Evolutionary conservation across 1,140 invertebrate species (phyloP), one percentile per base, ranked within the genome.

Genomic region (Cherax destructor): DNA sequence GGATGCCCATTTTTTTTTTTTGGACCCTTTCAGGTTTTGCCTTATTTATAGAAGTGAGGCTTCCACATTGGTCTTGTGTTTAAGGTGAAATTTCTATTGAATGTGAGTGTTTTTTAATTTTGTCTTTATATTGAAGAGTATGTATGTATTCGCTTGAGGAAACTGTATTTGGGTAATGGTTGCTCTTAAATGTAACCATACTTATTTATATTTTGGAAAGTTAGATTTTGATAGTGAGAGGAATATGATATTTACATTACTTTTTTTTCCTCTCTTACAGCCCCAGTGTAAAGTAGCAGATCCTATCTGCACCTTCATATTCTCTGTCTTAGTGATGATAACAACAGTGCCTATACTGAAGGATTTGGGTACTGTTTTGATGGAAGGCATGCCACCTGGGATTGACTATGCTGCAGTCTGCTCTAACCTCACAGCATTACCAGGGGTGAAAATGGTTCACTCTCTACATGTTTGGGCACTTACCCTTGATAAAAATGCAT

Each of bases 281-380:
- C 97, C 97, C 9, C 94, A 95, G 92, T 97, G 96, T 88, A 97
- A 97, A 94, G 95, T 98, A 80, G 97, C 97, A 74, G 98, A 99
- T 95, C 98, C 98, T 13, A 96, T 98, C 92, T 98, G 98, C 95
- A 98, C 98, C 72, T 96, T 98, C 93, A 93, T 98, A 76, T 99
- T 98, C 95, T 97, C 97, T 41, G 94, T 97, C 18, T 95, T 99
- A 92, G 97, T 98, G 50, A 95, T 99, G 92, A 95, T 96, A 93
- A 98, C 97, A 41, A 98, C 97, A 0, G 94, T 97, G 84, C 95
- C 95, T 83, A 96, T 98, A 47, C 95, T 98, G 56, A 95, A 95
- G 59, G 97, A 98, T 94, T 96, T 97, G 3, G 93, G 97, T 11
- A 94, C 95, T 86, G 96, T 98, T 91, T 95, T 98, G 47, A 96